phyloP scores from a whole-genome alignment of 1,140 invertebrate genomes.

The Augochlora pura region DNA sequence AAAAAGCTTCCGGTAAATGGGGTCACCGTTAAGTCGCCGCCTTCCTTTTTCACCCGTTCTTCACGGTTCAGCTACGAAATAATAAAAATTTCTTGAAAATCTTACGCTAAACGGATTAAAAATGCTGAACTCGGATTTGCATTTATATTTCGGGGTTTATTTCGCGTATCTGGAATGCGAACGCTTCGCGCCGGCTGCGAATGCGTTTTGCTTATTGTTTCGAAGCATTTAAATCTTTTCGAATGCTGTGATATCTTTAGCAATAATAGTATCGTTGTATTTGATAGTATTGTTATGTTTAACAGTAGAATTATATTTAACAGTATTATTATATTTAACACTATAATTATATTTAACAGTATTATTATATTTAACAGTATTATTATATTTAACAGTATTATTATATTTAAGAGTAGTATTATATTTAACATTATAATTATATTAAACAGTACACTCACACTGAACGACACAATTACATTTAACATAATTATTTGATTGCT shows the following conservation, averaged over 20 bases:
- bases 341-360: too few species aligned
- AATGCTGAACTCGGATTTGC: background rate
- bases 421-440: too few species aligned
- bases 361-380: too few species aligned
- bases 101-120: background rate
- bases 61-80: background rate
- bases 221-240: background rate
- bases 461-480: too few species aligned
- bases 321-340: too few species aligned
- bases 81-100: constrained; percentile 5
- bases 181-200: background rate
- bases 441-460: too few species aligned
- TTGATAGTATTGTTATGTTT: too few species aligned
- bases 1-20: constrained; percentile 4
- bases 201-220: background rate
- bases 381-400: too few species aligned
- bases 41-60: background rate
- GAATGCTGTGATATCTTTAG: background rate
- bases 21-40: background rate
- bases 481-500: background rate
- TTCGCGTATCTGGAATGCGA: background rate
- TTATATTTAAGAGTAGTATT: too few species aligned
- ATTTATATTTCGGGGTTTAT: background rate
- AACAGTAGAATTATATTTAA: too few species aligned
- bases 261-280: too few species aligned